A percentile compares a stretch with the other conserved stretches of the same genome.
Conservation (phyloP, 2,888 invertebrate species). For the Phyto melanocephala region DNA sequence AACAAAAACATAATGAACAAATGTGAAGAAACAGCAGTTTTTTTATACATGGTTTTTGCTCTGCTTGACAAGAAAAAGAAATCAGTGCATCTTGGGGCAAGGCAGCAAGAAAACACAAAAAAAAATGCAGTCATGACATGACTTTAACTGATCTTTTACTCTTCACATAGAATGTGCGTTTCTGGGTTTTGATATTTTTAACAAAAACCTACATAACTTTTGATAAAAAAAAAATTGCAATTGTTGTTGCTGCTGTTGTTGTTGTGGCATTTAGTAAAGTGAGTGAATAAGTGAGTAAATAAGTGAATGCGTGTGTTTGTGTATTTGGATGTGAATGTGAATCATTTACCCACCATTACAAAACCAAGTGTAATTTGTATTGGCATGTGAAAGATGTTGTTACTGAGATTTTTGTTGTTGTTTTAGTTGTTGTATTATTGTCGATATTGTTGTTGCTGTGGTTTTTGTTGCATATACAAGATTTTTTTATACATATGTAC, state of each 20-base stretch:
- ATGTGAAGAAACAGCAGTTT: not conserved
- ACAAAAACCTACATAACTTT: constrained; percentile 27
- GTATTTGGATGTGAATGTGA: not conserved
- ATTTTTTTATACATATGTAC: not conserved
- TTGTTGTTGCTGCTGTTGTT: constrained; percentile 1
- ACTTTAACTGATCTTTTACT: constrained; percentile 38
- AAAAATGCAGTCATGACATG: constrained; percentile 56
- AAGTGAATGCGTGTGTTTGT: not conserved
- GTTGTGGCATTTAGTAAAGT: constrained; percentile 21
- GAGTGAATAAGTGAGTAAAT: constrained; percentile 36
- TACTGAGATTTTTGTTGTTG: constrained; percentile 22
- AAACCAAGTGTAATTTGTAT: constrained; percentile 58
- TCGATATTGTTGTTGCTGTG: not conserved
- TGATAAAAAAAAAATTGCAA: not conserved
- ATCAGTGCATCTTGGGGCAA: constrained; percentile 71
- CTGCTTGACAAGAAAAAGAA: constrained; percentile 73
- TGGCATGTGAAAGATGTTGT: constrained; percentile 62
- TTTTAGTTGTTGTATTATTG: not conserved
- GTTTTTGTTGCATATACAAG: constrained; percentile 16
- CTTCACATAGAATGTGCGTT: constrained; percentile 31
- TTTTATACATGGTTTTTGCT: constrained; percentile 22
- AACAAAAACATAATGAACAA: constrained; percentile 21
- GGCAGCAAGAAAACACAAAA: not conserved
- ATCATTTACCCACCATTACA: constrained; percentile 59
- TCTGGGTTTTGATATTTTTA: constrained; percentile 21